Evolutionary conservation across 2,888 invertebrate genomes (phyloP).

Genomic region (Zygothrica quintamaculata): DNA sequence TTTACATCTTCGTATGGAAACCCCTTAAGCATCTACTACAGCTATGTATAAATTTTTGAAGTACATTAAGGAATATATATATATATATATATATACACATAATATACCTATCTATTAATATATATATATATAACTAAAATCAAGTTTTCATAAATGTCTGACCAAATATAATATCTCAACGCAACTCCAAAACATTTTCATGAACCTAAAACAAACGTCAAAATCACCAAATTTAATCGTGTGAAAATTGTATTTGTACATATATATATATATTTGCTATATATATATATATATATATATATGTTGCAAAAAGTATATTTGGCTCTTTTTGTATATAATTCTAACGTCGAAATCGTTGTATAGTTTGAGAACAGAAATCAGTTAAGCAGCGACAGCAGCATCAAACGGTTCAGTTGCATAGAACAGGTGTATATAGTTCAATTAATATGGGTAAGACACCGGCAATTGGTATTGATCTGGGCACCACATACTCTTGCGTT

Average conservation of each 20-base stretch:
- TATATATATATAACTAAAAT: constrained; percentile 21
- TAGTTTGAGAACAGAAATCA: constrained; percentile 34
- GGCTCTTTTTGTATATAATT: constrained; percentile 23
- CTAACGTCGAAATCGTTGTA: constrained; percentile 53
- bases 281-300: too few species aligned
- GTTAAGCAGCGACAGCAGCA: constrained; percentile 32
- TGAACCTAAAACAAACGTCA: constrained; percentile 46
- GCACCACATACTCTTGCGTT: constrained; percentile 94
- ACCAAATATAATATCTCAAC: constrained; percentile 31
- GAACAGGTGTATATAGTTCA: constrained; percentile 4
- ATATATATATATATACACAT: too few species aligned
- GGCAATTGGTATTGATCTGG: constrained; percentile 92
- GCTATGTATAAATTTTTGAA: too few species aligned
- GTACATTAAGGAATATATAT: too few species aligned
- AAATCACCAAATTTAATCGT: constrained; percentile 56
- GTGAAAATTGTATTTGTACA: constrained; percentile 46
- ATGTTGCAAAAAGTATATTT: too few species aligned
- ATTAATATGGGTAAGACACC: constrained; percentile 84
- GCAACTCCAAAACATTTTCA: constrained; percentile 37
- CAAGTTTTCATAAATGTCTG: constrained; percentile 46
- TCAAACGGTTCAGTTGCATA: constrained; percentile 14
- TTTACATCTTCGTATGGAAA: too few species aligned
- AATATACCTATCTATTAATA: neutral
- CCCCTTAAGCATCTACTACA: too few species aligned
- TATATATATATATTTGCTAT: too few species aligned